These are phyloP conservation scores for Martes martes DNA, from an alignment of 2,113 vertebrate genomes.

Conservation along the genomic window DNA sequence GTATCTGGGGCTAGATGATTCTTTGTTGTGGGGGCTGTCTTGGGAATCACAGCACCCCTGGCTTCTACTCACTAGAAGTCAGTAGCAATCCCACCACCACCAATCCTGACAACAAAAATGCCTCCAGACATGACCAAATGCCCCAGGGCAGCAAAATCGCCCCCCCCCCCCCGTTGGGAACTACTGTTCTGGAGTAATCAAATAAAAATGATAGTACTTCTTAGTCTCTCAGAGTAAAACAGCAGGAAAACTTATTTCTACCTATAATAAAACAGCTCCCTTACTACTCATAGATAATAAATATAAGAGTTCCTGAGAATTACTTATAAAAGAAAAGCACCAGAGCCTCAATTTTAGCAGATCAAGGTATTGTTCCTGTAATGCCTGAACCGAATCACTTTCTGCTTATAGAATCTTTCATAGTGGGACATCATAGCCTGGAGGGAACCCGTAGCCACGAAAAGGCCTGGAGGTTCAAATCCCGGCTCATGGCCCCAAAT, in stretches of 20 bases:
- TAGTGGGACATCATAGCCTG: neutral
- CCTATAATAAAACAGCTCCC: neutral
- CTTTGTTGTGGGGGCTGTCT: neutral
- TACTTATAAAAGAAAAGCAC: neutral
- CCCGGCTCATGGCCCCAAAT: neutral
- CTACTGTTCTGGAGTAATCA: neutral
- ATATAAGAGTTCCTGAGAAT: neutral
- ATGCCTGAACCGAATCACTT: neutral
- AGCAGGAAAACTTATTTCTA: neutral
- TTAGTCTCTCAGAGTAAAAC: neutral
- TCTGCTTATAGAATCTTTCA: neutral
- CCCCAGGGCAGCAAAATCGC: neutral
- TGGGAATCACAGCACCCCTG: neutral
- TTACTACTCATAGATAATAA: conserved; percentile 18
- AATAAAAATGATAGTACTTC: neutral
- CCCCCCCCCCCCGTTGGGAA: neutral
- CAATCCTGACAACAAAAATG: neutral
- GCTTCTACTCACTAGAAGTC: neutral
- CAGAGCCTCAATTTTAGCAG: neutral
- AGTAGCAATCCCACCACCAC: neutral
- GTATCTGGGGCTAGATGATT: neutral
- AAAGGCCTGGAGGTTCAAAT: neutral
- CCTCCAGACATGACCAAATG: neutral
- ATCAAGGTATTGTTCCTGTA: neutral
- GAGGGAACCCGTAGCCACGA: neutral